Base-by-base conservation (phyloP, 2,888 invertebrate species). In the Calameuta idolon region DNA sequence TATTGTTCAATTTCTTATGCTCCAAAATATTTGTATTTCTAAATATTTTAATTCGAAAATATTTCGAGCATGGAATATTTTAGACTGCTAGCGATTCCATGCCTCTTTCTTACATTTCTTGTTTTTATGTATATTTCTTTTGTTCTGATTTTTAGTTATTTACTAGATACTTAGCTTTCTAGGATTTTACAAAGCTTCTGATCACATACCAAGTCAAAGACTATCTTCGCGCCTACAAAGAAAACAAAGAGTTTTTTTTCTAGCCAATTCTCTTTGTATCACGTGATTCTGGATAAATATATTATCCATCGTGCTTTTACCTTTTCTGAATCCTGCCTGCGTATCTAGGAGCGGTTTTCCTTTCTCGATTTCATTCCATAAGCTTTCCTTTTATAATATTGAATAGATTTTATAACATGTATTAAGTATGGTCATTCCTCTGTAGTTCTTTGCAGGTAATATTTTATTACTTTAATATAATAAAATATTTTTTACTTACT, bases 351-450 rank as follows among this genome's bases (percentile, higher is more conserved):
- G 31, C 35, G 77, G 76, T 3, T 80, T 69, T 11, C 69, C 34
- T 12, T 40, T 40, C 15, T 77, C 74, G 15, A 75, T 76, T 82
- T 83, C 82, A 3, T 37, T 35, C 3, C 69, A 31, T 15, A 85
- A 55, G n/a, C 83, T 73, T 23, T 78, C 40, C 1, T 74, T n/a
- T 2, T 84, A n/a, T 1, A 85, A 73, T 23, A 73, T 68, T 3
- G 85, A 84, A 55, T 81, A 83, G 12, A 86, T 34, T 77, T 86
- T 86, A 23, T 81, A 69, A 3, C 77, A 37, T 15, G 77, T 76
- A 23, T 83, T 83, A 2, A 81, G 69, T 2, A 86, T 76, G 12
- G 83, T 79, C 15, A 85, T 85, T 9, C 84, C 83, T 33, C 85
- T 71, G 73, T 85, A 84, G 73, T 85, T 85, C 12, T 37, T 37